Evolutionary conservation across 1,140 invertebrate genomes (phyloP).

Genomic region (Globodera rostochiensis): DNA sequence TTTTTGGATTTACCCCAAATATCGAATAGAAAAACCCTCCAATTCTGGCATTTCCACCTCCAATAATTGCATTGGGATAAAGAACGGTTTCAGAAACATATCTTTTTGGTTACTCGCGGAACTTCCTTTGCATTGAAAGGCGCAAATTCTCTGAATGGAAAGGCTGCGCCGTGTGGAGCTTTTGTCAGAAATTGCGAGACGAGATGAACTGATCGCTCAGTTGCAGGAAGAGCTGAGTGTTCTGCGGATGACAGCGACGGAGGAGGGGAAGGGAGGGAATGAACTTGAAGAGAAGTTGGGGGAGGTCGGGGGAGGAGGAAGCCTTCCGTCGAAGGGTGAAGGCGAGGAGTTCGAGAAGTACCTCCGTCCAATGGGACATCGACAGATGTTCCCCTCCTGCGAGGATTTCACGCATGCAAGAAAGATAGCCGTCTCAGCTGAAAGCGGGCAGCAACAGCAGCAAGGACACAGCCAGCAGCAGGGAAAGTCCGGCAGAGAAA

Average conservation of each 20-base stretch:
- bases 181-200: conserved; percentile 31
- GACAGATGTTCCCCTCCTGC: background rate
- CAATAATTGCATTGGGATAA: no score
- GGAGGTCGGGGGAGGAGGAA: conserved; percentile 25
- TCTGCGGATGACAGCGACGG: background rate
- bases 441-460: conserved; percentile 28
- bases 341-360: background rate
- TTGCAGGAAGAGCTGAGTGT: conserved; percentile 30
- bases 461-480: conserved; percentile 9
- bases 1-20: no score
- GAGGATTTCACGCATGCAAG: conserved; percentile 40
- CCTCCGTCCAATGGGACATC: background rate
- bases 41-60: no score
- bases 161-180: conserved; percentile 31
- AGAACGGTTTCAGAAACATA: no score
- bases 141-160: conserved; percentile 21
- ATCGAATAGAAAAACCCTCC: no score
- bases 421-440: conserved; percentile 54
- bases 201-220: conserved; percentile 30
- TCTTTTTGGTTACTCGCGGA: no score
- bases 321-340: no score
- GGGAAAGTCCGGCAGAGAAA: conserved; percentile 29
- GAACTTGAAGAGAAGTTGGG: background rate
- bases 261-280: background rate
- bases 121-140: no score